These are phyloP conservation scores for Drosophila dunni DNA, from an alignment of 1,140 invertebrate genomes.

Conservation along the genomic window DNA sequence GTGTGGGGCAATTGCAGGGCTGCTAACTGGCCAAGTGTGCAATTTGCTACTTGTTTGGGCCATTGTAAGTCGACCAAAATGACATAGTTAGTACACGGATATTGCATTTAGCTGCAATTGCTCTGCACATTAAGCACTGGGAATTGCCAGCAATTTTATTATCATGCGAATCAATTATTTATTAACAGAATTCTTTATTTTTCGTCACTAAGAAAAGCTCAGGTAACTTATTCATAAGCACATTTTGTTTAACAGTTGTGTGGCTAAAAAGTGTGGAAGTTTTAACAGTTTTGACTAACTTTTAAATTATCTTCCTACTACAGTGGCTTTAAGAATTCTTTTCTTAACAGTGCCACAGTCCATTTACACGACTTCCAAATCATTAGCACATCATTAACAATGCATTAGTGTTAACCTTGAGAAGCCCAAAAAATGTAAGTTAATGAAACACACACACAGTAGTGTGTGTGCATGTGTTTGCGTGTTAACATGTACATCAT, in stretches of 20 bases:
- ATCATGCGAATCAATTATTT: neutral
- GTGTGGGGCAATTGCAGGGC: constrained; percentile 6
- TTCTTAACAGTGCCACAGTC: neutral
- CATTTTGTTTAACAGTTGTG: neutral
- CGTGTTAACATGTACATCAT: constrained; percentile 31
- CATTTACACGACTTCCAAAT: neutral
- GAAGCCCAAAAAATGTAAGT: neutral
- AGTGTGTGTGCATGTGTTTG: neutral
- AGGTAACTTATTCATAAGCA: neutral
- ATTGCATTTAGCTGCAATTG: constrained; percentile 9
- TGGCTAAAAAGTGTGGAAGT: neutral
- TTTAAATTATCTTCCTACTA: too few relatives aligned
- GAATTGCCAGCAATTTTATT: neutral
- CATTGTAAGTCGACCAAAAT: constrained; percentile 35
- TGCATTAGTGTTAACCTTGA: neutral
- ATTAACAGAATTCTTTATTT: neutral
- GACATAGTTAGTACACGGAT: constrained; percentile 31
- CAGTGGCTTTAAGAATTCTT: too few relatives aligned
- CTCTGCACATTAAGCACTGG: neutral
- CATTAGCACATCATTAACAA: constrained; percentile 6
- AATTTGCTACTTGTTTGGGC: constrained; percentile 44
- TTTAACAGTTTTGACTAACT: too few relatives aligned
- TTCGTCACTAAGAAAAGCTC: neutral
- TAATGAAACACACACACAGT: constrained; percentile 21
- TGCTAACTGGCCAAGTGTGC: constrained; percentile 42